phyloP scores from a whole-genome alignment of 2,113 vertebrate genomes.

The Colossoma macropomum region DNA sequence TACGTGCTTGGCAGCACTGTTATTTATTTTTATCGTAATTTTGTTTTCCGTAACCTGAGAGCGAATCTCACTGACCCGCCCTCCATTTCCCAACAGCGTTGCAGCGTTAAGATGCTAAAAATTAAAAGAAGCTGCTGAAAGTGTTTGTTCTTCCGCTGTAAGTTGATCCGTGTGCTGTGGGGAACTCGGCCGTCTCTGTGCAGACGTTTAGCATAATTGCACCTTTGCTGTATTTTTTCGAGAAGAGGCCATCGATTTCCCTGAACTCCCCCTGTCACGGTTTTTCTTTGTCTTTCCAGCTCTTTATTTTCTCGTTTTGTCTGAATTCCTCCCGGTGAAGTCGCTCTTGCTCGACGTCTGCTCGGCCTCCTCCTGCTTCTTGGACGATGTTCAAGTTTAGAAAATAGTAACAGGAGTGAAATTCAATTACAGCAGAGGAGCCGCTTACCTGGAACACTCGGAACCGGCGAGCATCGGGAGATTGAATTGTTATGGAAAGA shows the following conservation, averaged over 20 bases:
- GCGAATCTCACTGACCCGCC: background rate
- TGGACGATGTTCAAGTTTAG: constrained; percentile 62
- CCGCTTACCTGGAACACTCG: constrained; percentile 57
- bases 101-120: background rate
- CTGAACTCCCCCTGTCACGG: constrained; percentile 47
- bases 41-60: background rate
- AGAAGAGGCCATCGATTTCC: constrained; percentile 76
- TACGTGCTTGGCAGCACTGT: no score
- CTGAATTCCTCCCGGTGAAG: constrained; percentile 25
- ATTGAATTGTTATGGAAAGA: constrained; percentile 34
- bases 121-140: background rate
- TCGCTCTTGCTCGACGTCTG: constrained; percentile 35
- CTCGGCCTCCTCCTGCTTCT: constrained; percentile 48
- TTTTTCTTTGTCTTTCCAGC: constrained; percentile 25
- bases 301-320: constrained; percentile 40
- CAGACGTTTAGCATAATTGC: constrained; percentile 80
- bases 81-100: background rate
- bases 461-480: constrained; percentile 42
- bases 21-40: background rate
- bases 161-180: background rate
- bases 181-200: constrained; percentile 22
- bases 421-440: constrained; percentile 53
- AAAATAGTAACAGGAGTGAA: constrained; percentile 70
- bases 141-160: background rate
- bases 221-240: constrained; percentile 63